Percentiles rank a stretch among this genome's conserved stretches.
These are phyloP conservation scores for Gobio occitaniae DNA, from an alignment of 2,797 vertebrate genomes.

Conservation along the genomic window DNA sequence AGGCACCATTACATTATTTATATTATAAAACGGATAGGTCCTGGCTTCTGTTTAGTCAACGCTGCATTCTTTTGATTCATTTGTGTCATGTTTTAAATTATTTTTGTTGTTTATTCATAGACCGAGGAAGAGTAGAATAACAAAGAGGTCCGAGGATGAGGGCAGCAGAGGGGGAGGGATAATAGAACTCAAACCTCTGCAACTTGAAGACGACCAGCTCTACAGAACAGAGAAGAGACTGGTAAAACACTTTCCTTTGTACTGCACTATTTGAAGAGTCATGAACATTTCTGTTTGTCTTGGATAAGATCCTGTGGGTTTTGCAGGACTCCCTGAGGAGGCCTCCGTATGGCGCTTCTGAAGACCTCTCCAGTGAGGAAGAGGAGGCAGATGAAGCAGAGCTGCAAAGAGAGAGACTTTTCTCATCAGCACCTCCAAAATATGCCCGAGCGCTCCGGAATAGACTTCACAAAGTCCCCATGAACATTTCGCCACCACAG, in stretches of 20 bases:
- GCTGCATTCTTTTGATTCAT: not conserved
- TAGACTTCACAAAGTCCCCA: constrained; percentile 70
- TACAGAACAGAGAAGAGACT: constrained; percentile 75
- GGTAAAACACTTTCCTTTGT: constrained; percentile 70
- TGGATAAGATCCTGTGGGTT: not conserved
- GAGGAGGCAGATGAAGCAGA: constrained; percentile 80
- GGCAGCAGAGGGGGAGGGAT: constrained; percentile 59
- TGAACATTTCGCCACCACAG: constrained; percentile 56
- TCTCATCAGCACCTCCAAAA: constrained; percentile 70
- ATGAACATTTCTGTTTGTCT: not conserved
- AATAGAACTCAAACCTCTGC: constrained; percentile 69
- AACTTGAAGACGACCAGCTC: constrained; percentile 76
- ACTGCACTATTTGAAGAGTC: not conserved
- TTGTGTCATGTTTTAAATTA: not conserved
- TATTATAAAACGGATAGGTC: not conserved
- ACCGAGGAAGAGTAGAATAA: constrained; percentile 78
- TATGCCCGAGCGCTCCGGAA: constrained; percentile 76
- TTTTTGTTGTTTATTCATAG: constrained; percentile 69
- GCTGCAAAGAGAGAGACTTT: constrained; percentile 65
- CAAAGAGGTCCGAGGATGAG: constrained; percentile 81
- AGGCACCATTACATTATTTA: not conserved
- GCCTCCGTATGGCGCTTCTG: constrained; percentile 80
- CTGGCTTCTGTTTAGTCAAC: not conserved
- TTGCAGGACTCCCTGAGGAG: constrained; percentile 60
- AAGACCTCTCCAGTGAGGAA: constrained; percentile 93